A percentile compares a stretch with the other conserved stretches of the same genome.
These are phyloP conservation scores for Xestia ashworthii DNA, from an alignment of 2,888 invertebrate species.

Conservation along the genomic window DNA sequence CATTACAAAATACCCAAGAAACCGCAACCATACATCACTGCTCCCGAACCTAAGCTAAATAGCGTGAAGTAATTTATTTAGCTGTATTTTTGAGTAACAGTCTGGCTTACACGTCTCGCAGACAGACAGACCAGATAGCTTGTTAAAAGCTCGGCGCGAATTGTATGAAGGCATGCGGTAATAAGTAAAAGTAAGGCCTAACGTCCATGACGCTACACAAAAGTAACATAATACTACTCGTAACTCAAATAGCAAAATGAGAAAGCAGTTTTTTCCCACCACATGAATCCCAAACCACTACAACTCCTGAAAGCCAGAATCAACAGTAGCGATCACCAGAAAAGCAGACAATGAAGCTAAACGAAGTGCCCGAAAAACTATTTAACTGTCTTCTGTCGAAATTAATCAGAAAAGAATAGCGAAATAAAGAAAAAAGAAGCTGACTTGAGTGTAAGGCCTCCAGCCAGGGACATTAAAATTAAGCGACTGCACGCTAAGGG, in stretches of 20 bases:
- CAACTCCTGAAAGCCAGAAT: no score
- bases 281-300: no score
- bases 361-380: no score
- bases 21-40: conserved; percentile 41
- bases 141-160: conserved; percentile 63
- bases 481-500: background rate
- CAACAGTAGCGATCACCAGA: no score
- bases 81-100: conserved; percentile 64
- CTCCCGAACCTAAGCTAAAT: conserved; percentile 36
- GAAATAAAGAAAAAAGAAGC: background rate
- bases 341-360: no score
- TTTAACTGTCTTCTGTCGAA: no score
- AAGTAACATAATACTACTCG: background rate
- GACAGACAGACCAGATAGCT: conserved; percentile 64
- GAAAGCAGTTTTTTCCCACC: background rate
- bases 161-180: conserved; percentile 49
- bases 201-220: background rate
- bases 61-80: conserved; percentile 60
- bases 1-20: conserved; percentile 45
- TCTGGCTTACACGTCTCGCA: conserved; percentile 41
- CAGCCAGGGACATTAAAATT: background rate
- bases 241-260: background rate
- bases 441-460: no score
- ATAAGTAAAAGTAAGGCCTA: conserved; percentile 42
- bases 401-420: no score